phyloP scores from a whole-genome alignment of 2,888 invertebrate genomes.

The Allophyes oxyacanthae region DNA sequence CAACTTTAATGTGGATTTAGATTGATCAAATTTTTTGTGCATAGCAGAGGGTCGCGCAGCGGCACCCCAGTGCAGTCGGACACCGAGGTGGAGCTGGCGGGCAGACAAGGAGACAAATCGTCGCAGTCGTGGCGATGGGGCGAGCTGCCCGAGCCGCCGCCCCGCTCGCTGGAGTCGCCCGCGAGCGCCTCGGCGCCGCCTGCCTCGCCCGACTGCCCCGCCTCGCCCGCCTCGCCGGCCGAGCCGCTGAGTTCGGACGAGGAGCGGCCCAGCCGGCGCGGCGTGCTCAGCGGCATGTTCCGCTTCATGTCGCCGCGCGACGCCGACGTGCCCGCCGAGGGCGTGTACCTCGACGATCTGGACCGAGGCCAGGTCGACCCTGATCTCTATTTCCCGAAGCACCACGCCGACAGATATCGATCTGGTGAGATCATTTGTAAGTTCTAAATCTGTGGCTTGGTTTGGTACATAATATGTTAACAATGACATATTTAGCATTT shows the following conservation, averaged over 20 bases:
- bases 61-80: constrained; percentile 97
- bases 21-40: not conserved
- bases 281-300: constrained; percentile 97
- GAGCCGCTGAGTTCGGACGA: constrained; percentile 87
- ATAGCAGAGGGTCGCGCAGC: constrained; percentile 90
- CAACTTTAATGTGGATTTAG: too few relatives aligned
- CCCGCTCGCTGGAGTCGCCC: too few relatives aligned
- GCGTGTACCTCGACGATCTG: constrained; percentile 97
- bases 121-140: constrained; percentile 97
- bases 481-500: constrained; percentile 29
- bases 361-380: constrained; percentile 97
- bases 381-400: constrained; percentile 97
- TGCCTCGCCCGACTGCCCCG: constrained; percentile 70
- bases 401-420: constrained; percentile 83
- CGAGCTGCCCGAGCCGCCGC: constrained; percentile 92
- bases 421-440: constrained; percentile 71
- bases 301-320: constrained; percentile 93
- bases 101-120: constrained; percentile 80
- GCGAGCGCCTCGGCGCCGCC: constrained; percentile 61
- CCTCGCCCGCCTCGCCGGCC: constrained; percentile 75
- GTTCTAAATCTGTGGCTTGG: constrained; percentile 52
- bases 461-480: constrained; percentile 19
- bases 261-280: constrained; percentile 85
- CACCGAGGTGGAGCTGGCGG: constrained; percentile 96
- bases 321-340: constrained; percentile 90